A percentile compares a stretch with the other conserved stretches of the same genome.
These are phyloP conservation scores for Jaculus jaculus DNA, from an alignment of 2,113 vertebrate genomes.

Conservation along the genomic window DNA sequence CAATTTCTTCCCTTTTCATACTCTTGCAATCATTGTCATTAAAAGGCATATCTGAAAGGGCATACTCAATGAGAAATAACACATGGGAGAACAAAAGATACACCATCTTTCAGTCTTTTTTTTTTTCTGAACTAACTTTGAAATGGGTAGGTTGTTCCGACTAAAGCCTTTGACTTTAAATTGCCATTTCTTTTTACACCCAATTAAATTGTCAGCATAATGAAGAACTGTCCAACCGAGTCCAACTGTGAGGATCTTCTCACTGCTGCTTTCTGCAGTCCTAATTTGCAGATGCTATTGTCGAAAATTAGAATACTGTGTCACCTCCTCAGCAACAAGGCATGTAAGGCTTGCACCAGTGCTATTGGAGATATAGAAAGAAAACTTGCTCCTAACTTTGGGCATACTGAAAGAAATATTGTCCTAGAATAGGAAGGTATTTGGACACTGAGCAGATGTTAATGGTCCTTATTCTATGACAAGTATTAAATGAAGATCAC, in stretches of 20 bases:
- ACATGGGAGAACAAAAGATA: not conserved
- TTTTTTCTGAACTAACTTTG: slow-evolving; percentile 45
- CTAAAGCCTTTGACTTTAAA: slow-evolving; percentile 72
- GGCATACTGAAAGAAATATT: not conserved
- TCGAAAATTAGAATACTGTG: slow-evolving; percentile 67
- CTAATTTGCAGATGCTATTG: slow-evolving; percentile 52
- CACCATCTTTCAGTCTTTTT: not conserved
- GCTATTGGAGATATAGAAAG: not conserved
- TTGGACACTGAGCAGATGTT: not conserved
- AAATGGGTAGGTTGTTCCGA: slow-evolving; percentile 58
- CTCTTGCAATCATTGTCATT: not conserved
- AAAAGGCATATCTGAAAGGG: not conserved
- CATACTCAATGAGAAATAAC: slow-evolving; percentile 24
- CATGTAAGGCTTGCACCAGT: not conserved
- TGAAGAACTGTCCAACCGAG: slow-evolving; percentile 68
- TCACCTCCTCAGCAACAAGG: slow-evolving; percentile 39
- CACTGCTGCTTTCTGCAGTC: slow-evolving; percentile 40
- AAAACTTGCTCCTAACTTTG: not conserved
- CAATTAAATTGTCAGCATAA: slow-evolving; percentile 71
- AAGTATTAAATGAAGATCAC: slow-evolving; percentile 5
- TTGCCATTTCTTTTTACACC: slow-evolving; percentile 69
- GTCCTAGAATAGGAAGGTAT: not conserved
- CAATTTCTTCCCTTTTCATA: not conserved
- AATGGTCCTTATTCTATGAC: not conserved
- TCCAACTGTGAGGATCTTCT: slow-evolving; percentile 60